Evolutionary conservation across 2,113 vertebrate species (phyloP).

Genomic region (Calidris pygmaea): DNA sequence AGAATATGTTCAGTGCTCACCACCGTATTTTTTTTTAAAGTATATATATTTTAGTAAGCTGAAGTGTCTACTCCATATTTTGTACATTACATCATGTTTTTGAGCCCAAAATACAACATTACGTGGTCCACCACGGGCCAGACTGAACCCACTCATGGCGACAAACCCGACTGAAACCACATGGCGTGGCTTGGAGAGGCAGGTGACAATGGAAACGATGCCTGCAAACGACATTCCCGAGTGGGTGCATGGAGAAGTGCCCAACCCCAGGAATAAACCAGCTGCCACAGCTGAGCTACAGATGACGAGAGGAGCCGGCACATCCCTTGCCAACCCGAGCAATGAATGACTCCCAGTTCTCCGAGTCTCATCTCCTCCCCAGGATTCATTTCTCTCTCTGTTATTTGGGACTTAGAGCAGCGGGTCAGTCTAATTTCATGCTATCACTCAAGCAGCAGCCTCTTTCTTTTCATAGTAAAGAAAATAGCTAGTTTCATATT

Average conservation of each 20-base stretch:
- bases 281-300: neutral
- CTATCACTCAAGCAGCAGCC: neutral
- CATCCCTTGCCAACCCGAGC: neutral
- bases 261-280: neutral
- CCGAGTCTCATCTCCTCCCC: neutral
- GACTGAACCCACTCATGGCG: neutral
- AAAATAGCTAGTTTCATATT: neutral
- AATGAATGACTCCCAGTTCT: neutral
- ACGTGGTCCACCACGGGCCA: neutral
- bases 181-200: neutral
- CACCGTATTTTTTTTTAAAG: neutral
- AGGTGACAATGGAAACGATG: neutral
- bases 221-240: neutral
- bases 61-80: neutral
- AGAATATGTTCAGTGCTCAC: neutral
- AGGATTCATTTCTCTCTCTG: neutral
- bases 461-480: neutral
- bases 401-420: neutral
- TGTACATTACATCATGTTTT: neutral
- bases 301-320: neutral
- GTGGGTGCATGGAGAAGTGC: neutral
- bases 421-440: neutral
- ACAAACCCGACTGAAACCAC: neutral
- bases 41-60: neutral
- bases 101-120: conserved; percentile 1